Evolutionary conservation across 2,113 vertebrate species (phyloP).

Genomic region (Turnix velox): DNA sequence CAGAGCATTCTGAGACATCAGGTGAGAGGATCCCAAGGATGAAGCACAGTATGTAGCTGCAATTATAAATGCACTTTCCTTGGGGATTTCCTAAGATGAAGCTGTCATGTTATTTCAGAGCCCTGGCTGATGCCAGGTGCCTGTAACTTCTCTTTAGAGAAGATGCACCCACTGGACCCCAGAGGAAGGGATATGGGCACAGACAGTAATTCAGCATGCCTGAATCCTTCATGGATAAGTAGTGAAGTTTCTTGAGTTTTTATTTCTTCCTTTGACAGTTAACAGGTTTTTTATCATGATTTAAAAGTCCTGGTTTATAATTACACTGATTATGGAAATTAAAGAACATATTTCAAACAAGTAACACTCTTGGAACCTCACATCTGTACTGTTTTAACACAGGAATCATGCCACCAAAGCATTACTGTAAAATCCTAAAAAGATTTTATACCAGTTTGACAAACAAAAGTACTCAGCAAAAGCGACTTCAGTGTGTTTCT

Average conservation of each 20-base stretch:
- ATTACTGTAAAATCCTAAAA: background rate
- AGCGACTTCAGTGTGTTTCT: background rate
- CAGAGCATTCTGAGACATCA: accelerated
- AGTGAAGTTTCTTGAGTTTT: background rate
- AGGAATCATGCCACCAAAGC: background rate
- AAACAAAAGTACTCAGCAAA: background rate
- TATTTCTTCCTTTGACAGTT: background rate
- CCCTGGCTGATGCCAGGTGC: background rate
- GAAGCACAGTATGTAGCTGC: accelerated
- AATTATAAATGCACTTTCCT: background rate
- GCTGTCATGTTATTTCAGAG: background rate
- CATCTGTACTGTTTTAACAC: background rate
- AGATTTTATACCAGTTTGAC: background rate
- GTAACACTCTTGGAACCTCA: background rate
- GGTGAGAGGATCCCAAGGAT: background rate
- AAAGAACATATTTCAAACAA: constrained; percentile 6
- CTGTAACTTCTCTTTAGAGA: background rate
- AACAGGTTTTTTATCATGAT: background rate
- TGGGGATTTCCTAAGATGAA: accelerated
- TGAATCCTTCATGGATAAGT: background rate
- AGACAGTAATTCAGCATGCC: background rate
- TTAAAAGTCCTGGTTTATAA: background rate
- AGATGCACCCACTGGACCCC: background rate
- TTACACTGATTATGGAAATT: background rate
- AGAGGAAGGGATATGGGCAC: accelerated